These are phyloP conservation scores for Spodoptera picta DNA, from an alignment of 2,888 invertebrate genomes.

Conservation along the genomic window DNA sequence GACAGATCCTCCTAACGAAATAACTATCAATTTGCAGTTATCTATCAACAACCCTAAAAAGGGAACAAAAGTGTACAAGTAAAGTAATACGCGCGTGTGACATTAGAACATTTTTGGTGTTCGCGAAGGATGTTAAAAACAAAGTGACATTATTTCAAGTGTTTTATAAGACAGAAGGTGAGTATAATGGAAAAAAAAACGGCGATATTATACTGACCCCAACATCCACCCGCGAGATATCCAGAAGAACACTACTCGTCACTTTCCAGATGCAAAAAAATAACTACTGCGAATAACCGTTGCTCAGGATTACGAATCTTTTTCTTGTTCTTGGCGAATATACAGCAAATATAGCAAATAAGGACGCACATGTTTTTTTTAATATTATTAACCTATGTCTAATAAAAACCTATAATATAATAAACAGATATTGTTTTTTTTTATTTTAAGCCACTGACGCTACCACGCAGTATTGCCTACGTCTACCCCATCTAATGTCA, in stretches of 20 bases:
- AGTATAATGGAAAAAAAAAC: background rate
- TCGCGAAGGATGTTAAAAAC: too few species aligned
- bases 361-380: slow-evolving; percentile 3
- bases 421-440: too few species aligned
- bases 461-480: background rate
- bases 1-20: background rate
- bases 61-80: too few species aligned
- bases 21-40: background rate
- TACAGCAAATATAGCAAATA: background rate
- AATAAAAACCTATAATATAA: too few species aligned
- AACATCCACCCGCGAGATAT: background rate
- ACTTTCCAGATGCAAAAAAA: slow-evolving; percentile 9
- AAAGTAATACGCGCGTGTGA: too few species aligned
- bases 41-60: too few species aligned
- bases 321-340: slow-evolving; percentile 6
- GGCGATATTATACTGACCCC: slow-evolving; percentile 14
- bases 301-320: background rate
- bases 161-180: background rate
- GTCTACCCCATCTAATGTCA: slow-evolving; percentile 15
- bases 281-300: slow-evolving; percentile 2
- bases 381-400: background rate
- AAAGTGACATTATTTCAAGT: too few species aligned
- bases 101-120: too few species aligned
- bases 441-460: background rate
- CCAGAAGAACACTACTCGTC: background rate